phyloP scores from a whole-genome alignment of 2,888 invertebrate genomes.

The Caenorhabditis sp. region DNA sequence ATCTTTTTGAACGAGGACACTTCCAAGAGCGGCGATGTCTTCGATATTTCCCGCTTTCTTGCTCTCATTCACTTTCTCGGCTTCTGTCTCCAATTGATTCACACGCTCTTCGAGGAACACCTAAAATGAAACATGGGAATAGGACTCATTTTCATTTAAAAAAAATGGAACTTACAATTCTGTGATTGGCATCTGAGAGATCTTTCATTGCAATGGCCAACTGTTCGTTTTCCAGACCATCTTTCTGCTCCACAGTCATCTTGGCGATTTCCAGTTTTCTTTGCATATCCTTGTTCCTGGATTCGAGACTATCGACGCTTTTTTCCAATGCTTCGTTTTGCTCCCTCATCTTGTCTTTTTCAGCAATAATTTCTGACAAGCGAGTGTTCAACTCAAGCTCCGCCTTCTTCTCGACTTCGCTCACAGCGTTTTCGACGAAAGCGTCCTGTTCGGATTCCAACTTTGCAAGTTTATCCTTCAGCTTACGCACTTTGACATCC shows the following conservation, averaged over 20 bases:
- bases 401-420: constrained; percentile 62
- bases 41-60: constrained; percentile 65
- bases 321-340: constrained; percentile 69
- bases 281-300: constrained; percentile 81
- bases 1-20: constrained; percentile 73
- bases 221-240: constrained; percentile 84
- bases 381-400: constrained; percentile 57
- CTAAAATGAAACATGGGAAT: constrained; percentile 17
- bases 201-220: constrained; percentile 85
- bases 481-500: constrained; percentile 85
- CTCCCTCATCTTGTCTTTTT: constrained; percentile 63
- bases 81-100: constrained; percentile 50
- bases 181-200: constrained; percentile 85
- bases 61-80: constrained; percentile 32
- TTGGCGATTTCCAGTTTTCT: constrained; percentile 80
- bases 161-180: constrained; percentile 72
- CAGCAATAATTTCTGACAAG: constrained; percentile 59
- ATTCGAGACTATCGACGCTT: constrained; percentile 64
- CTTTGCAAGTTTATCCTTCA: constrained; percentile 83
- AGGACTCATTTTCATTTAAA: background rate
- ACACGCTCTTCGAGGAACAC: constrained; percentile 64
- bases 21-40: constrained; percentile 74
- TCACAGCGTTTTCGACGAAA: constrained; percentile 44
- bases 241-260: constrained; percentile 64
- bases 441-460: constrained; percentile 72